Base-by-base conservation (phyloP, 2,113 vertebrate genomes). In the Rhineura floridana region DNA sequence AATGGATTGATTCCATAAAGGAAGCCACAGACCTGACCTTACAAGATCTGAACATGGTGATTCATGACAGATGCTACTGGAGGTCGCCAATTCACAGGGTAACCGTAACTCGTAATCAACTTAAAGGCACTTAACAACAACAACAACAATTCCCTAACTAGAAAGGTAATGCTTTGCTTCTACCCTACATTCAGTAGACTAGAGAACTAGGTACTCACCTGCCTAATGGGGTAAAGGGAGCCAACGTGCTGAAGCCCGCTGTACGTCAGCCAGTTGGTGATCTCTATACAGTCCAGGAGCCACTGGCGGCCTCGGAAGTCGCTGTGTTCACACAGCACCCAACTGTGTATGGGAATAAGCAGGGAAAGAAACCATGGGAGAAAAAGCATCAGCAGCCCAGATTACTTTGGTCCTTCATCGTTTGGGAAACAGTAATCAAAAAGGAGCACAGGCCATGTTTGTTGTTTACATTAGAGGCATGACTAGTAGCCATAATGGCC, bases 231-330 rank as follows among this genome's bases (percentile, higher is more conserved):
- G 90, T 97, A 98, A 92, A 99, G 95, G 19, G 98, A 99, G 6
- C 98, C 98, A 11, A 99, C 95, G 0, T 97, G 96, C 86, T 97
- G 94, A 0, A 98, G 91, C 1, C 98, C 98, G 0, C 98, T 99
- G 94, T 98, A 99, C 0, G 98, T 98, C 90, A 96, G 95, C 99
- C 98, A 99, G 96, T 98, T 99, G 94, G 98, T 97, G 96, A 99
- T 98, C 91, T 99, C 98, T 0, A 97, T 97, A 90, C 94, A 93
- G 73, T 98, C 97, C 93, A 98, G 93, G 4, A 99, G 95, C 97
- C 98, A 98, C 91, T 99, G 99, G 86, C 97, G 98, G 91, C 99
- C 99, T 42, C 98, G 98, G 96, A 98, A 99, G 95, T 99, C 98
- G 0, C 96, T 96, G 88, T 99, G 96, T 80, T 99, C 98, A 21